Base-by-base conservation (phyloP, 2,888 invertebrate genomes). In the Noctua janthina region DNA sequence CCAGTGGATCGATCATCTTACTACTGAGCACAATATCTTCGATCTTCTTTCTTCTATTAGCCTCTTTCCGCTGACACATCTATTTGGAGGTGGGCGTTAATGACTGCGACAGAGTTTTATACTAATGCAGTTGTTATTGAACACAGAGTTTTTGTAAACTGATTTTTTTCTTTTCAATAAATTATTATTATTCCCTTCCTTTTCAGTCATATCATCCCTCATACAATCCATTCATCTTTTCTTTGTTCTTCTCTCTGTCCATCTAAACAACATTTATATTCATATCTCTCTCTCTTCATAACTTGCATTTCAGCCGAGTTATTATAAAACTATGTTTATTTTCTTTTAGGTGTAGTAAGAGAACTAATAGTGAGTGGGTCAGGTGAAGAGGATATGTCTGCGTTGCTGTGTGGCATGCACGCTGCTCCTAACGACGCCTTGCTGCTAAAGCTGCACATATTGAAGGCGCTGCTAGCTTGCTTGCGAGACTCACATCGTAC, bases 311-410 rank as follows among this genome's bases (percentile, higher is more conserved):
- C 39, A 39, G 17, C n/a, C n/a, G 23, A n/a, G 20, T 13, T 29
- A 29, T 74, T 73, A 46, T 35, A 20, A 49, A 49, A 59, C 6
- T 35, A 46, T 35, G 46, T 76, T 49, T 39, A 29, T 69, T 39
- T 71, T 17, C 64, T 86, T 85, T 6, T 89, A 98, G 98, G 98
- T 81, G 98, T 99, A 76, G 98, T 99, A 87, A 98, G 99, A 88
- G 99, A 99, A 96, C 95, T 99, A 67, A 98, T 99, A 89, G 97
- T 99, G 83, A 99, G 99, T 73, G 98, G 98, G 56, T 99, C 99
- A 0, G 99, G 99, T 0, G 99, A 99, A 91, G 99, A 99, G 91
- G 99, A 99, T 91, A 99, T 99, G 99, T 98, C 98, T 0, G 98
- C 99, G 35, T 97, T 99, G 79, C 97, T 99, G 39, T 99, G 98